phyloP scores from a whole-genome alignment of 2,888 invertebrate genomes.

The Fabriciana adippe region DNA sequence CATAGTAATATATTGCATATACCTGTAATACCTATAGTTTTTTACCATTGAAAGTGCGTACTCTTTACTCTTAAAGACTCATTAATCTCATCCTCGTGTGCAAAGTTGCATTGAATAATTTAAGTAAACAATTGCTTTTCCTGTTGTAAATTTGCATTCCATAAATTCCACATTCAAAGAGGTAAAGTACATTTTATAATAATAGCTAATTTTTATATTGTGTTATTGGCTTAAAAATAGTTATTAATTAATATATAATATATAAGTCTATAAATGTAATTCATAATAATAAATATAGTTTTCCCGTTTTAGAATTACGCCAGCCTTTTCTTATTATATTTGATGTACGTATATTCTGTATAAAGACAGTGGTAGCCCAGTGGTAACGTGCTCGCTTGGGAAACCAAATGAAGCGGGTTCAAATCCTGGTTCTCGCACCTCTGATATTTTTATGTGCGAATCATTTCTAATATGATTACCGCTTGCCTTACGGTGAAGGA shows the following conservation, averaged over 20 bases:
- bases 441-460: too few relatives aligned
- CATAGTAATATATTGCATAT: too few relatives aligned
- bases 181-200: conserved; percentile 6
- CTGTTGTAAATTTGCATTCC: conserved; percentile 25
- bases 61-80: background rate
- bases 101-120: background rate
- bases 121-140: conserved; percentile 22
- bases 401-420: too few relatives aligned
- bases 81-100: background rate
- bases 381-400: too few relatives aligned
- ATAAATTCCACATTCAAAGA: conserved; percentile 24
- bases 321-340: background rate
- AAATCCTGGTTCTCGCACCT: too few relatives aligned
- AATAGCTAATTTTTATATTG: conserved; percentile 7
- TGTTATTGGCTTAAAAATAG: conserved; percentile 21
- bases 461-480: too few relatives aligned
- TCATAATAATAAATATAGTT: conserved; percentile 13
- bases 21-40: too few relatives aligned
- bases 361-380: too few relatives aligned
- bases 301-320: conserved; percentile 9
- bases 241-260: conserved; percentile 8
- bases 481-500: too few relatives aligned
- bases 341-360: background rate
- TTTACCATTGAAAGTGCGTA: too few relatives aligned
- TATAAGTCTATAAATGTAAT: conserved; percentile 18